Evolutionary conservation across 1,140 invertebrate species (phyloP), one percentile per base, ranked within the genome.

Genomic region (Ceratitis capitata): DNA sequence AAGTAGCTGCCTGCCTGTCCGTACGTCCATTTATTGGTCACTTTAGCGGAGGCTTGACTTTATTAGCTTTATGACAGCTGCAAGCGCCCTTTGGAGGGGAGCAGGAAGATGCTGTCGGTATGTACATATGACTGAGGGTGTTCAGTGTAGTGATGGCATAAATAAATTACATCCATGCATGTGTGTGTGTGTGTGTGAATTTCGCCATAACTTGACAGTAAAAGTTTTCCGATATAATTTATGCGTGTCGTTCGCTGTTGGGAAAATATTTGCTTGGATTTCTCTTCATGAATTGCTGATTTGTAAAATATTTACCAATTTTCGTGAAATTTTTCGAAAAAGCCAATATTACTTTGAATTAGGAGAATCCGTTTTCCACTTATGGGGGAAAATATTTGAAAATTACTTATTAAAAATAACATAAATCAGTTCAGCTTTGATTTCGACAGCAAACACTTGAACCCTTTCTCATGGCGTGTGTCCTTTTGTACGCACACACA

Each of bases 31-130:
- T 49, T 7, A n/a, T 19, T 53, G 51, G 56, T 58, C 61, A 69
- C 61, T 69, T 35, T 3, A n/a, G 32, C 32, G 61, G 4, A 69
- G 61, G 61, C 61, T 69, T 69, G 69, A 78, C 39, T 78, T 78
- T 78, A 78, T 78, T 78, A 78, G 51, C 51, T 53, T 53, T n/a
- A n/a, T n/a, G n/a, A n/a, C n/a, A 53, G 69, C 69, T n/a, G n/a
- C n/a, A n/a, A n/a, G n/a, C n/a, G n/a, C n/a, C n/a, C n/a, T 78
- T 23, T 16, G n/a, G 39, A 12, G 19, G 2, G 12, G 23, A 32
- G 61, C 19, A n/a, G n/a, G 51, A 4, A 19, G n/a, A 1, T 23
- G 51, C 51, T n/a, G 16, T 5, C n/a, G 32, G 16, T 6, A 32
- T 16, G 61, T 69, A 5, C 16, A 53, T 53, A 14, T 49, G 51